Base-by-base conservation (phyloP, 2,888 invertebrate species). In the Andrena chrysosceles region DNA sequence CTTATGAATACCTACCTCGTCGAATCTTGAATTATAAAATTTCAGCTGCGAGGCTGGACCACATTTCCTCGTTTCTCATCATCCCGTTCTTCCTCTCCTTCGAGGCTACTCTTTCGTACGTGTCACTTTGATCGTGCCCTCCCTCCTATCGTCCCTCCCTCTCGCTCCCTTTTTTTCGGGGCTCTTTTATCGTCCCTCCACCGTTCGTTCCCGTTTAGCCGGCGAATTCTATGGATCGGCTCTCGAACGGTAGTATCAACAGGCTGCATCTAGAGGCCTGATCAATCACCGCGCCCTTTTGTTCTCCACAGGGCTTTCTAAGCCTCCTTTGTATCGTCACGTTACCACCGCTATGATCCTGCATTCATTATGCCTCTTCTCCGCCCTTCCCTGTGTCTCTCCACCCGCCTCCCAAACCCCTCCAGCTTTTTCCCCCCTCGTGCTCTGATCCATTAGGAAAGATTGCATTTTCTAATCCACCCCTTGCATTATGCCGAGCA, bases 211-310 rank as follows among this genome's bases (percentile, higher is more conserved):
- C 68, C 78, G 77, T 75, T 86, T 73, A 70, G 68, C 62, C 59
- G 59, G 29, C 76, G 78, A 85, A 84, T 84, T 79, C 78, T 88
- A 89, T 89, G 87, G 83, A 90, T 89, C 89, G 85, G 87, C 83
- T 88, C 87, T 88, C 87, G 89, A 87, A 87, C 88, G 88, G 89
- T 85, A 85, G 85, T 92, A 93, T 93, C 93, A 92, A 92, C 89
- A 90, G 89, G 89, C 90, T 92, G 89, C 87, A 93, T 92, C 91
- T 92, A 90, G 86, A 90, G 88, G 87, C 86, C 89, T 90, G 93
- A 93, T 93, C 92, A 93, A 93, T 93, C 92, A 92, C 88, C 86
- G 89, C 77, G 84, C 86, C 88, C 91, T 93, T 93, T 93, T 92
- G 91, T 93, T 92, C 56, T 56, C 92, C 89, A 86, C 59, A 87